These are phyloP conservation scores for Enteromius thamalakanensis DNA, from an alignment of 2,797 vertebrate genomes.

Conservation along the genomic window DNA sequence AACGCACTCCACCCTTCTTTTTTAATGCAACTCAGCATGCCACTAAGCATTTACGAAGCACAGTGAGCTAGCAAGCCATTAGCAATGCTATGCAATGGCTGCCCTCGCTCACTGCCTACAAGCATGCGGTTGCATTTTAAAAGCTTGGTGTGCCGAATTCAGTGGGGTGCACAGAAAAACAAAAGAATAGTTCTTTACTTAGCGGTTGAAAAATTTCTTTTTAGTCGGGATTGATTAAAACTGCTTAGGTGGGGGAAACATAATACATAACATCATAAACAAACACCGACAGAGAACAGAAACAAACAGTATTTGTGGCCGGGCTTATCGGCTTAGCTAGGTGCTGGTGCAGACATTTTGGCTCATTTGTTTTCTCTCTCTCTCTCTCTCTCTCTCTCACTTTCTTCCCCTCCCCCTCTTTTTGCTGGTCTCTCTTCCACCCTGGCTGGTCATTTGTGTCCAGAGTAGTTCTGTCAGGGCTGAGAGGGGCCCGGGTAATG, in stretches of 20 bases:
- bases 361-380: neutral
- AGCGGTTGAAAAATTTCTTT: slow-evolving; percentile 63
- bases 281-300: slow-evolving; percentile 64
- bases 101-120: slow-evolving; percentile 9
- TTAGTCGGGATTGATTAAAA: slow-evolving; percentile 70
- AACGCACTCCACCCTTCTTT: slow-evolving; percentile 33
- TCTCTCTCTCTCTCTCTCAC: slow-evolving; percentile 4
- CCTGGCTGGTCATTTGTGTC: slow-evolving; percentile 26
- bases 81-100: slow-evolving; percentile 18
- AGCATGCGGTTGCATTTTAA: slow-evolving; percentile 33
- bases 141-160: slow-evolving; percentile 20
- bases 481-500: slow-evolving; percentile 71
- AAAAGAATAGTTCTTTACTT: slow-evolving; percentile 58
- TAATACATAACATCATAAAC: slow-evolving; percentile 52
- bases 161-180: slow-evolving; percentile 20
- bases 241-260: slow-evolving; percentile 72
- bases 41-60: slow-evolving; percentile 37
- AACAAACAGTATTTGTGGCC: slow-evolving; percentile 68
- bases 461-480: slow-evolving; percentile 49
- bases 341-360: slow-evolving; percentile 39
- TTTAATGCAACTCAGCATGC: slow-evolving; percentile 40
- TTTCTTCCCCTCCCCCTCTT: neutral
- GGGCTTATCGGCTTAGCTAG: slow-evolving; percentile 67
- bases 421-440: too few relatives aligned
- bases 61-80: slow-evolving; percentile 23